A percentile compares a stretch with the other conserved stretches of the same genome.
Evolutionary conservation across 1,140 invertebrate species (phyloP).

Genomic region (Onthophagus taurus): DNA sequence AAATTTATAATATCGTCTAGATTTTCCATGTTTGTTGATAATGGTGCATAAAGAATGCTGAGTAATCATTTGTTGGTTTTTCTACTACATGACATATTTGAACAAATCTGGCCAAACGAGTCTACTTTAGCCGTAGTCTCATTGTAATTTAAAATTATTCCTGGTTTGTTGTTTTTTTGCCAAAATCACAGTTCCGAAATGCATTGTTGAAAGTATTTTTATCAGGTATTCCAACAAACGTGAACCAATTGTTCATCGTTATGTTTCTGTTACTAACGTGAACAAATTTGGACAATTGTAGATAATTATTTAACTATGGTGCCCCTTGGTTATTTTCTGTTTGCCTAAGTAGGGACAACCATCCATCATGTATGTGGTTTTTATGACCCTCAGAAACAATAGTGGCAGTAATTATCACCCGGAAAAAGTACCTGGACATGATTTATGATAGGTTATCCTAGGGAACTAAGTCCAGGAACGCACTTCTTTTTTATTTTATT

Average conservation of each 20-base stretch:
- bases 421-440: too few species aligned
- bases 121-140: constrained; percentile 2
- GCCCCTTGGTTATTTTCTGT: constrained; percentile 22
- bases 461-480: too few species aligned
- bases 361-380: constrained; percentile 37
- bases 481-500: too few species aligned
- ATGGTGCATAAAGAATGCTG: constrained; percentile 2
- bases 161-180: constrained; percentile 5
- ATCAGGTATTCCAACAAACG: constrained; percentile 27
- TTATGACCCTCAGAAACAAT: too few species aligned
- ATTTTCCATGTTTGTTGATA: background rate
- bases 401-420: too few species aligned
- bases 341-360: constrained; percentile 31
- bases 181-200: background rate
- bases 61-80: constrained; percentile 6
- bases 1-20: constrained; percentile 1
- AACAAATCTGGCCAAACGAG: constrained; percentile 8
- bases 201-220: constrained; percentile 13
- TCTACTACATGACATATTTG: constrained; percentile 2
- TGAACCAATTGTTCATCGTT: constrained; percentile 39
- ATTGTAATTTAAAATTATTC: constrained; percentile 5
- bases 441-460: too few species aligned
- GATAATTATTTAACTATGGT: constrained; percentile 26
- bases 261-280: constrained; percentile 33
- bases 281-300: constrained; percentile 20